Percentiles rank a stretch among this genome's conserved stretches.
Evolutionary conservation across 2,888 invertebrate species (phyloP).

Genomic region (Parnassius glacialis): DNA sequence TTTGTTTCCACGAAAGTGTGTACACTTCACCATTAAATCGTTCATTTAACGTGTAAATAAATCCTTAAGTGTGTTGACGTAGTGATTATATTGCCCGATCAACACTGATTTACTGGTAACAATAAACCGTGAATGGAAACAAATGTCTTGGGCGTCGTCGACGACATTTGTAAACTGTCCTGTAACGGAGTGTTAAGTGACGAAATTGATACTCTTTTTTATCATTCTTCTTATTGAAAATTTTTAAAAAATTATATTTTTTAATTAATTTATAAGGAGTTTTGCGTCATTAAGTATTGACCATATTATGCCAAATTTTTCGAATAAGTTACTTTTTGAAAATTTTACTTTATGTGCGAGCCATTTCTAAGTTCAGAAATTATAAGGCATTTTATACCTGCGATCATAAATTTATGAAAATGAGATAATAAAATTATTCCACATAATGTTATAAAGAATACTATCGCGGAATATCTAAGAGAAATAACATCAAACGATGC

Average conservation of each 20-base stretch:
- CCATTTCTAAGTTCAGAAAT: too few relatives aligned
- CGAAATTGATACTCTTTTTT: background rate
- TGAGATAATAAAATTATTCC: too few relatives aligned
- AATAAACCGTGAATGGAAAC: constrained; percentile 12
- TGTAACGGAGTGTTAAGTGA: constrained; percentile 4
- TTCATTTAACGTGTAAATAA: constrained; percentile 30
- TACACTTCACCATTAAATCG: constrained; percentile 21
- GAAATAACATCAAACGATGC: too few relatives aligned
- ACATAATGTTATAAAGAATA: too few relatives aligned
- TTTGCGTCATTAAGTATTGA: too few relatives aligned
- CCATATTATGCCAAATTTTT: too few relatives aligned
- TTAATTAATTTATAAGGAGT: too few relatives aligned
- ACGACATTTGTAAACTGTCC: constrained; percentile 4
- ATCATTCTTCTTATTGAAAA: background rate
- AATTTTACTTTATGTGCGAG: too few relatives aligned
- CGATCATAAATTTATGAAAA: too few relatives aligned
- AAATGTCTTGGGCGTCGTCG: constrained; percentile 4
- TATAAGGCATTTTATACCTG: too few relatives aligned
- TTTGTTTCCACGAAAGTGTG: constrained; percentile 19
- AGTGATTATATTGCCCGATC: constrained; percentile 5
- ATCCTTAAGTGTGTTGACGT: constrained; percentile 11
- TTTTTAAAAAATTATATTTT: background rate
- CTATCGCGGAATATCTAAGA: too few relatives aligned
- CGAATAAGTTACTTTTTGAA: too few relatives aligned
- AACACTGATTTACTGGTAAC: constrained; percentile 16